Conservation (phyloP, 1,140 invertebrate genomes). For the Lordiphosa mommai region DNA sequence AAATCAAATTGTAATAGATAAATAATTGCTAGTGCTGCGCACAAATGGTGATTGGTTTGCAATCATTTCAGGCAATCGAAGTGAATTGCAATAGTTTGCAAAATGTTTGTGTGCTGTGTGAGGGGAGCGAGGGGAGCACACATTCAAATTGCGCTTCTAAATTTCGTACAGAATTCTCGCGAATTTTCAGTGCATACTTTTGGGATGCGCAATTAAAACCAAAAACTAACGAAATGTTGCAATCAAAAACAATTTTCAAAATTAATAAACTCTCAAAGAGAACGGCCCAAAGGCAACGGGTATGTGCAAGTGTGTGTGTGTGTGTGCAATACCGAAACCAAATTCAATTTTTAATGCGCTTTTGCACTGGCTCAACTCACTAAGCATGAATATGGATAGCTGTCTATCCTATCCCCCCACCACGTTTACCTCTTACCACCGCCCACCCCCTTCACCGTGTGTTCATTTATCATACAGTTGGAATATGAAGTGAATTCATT, state of each 20-base stretch:
- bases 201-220: slow-evolving; percentile 4
- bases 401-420: background rate
- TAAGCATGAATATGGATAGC: slow-evolving; percentile 46
- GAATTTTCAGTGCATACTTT: slow-evolving; percentile 5
- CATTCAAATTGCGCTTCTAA: background rate
- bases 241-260: slow-evolving; percentile 23
- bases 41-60: background rate
- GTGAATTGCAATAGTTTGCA: background rate
- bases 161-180: slow-evolving; percentile 25
- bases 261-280: slow-evolving; percentile 14
- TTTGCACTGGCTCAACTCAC: slow-evolving; percentile 36
- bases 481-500: slow-evolving; percentile 11
- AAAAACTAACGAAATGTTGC: background rate
- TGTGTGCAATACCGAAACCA: slow-evolving; percentile 65
- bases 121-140: too few relatives aligned
- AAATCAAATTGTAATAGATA: slow-evolving; percentile 5
- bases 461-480: too few relatives aligned
- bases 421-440: too few relatives aligned
- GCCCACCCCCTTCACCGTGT: too few relatives aligned
- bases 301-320: background rate
- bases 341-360: slow-evolving; percentile 61
- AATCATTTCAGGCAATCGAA: slow-evolving; percentile 1
- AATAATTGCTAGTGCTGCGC: too few relatives aligned
- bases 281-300: background rate
- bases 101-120: too few relatives aligned